Evolutionary conservation across 2,888 invertebrate genomes (phyloP), one percentile per base, ranked within the genome.

Genomic region (Aricia artaxerxes): DNA sequence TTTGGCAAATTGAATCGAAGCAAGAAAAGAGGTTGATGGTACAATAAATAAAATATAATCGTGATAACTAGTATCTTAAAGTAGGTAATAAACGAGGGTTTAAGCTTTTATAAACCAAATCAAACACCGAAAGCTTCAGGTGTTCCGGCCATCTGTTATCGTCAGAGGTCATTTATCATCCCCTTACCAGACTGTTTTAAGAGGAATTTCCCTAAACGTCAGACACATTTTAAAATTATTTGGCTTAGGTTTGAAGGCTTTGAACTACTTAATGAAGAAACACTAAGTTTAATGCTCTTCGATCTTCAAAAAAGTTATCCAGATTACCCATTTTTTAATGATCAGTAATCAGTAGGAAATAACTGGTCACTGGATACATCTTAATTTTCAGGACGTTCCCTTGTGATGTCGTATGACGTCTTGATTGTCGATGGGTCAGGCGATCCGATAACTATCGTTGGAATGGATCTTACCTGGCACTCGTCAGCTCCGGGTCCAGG

Each of bases 401-500:
- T 49, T 49, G 49, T 49, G 49, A 0, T 11, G 9, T 2, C 9
- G 49, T 11, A 49, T 49, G 49, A 49, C 9, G 57, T 16, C 57
- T 13, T 57, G 53, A 53, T 4, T 16, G 13, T 57, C 57, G 4
- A 57, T 57, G 57, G 53, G 1, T 57, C 57, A 57, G 31, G 31
- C 9, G 0, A 38, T 69, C 53, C 53, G 53, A 4, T 13, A 53
- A 3, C 53, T 57, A 49, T 64, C 4, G 7, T 24, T 35, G 11
- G 31, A 9, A 35, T 11, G 31, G 31, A 35, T 78, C 78, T 82
- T 78, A 93, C 93, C 89, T 94, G 93, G 81, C 91, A 91, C 80
- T 93, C 92, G 83, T 94, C 93, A 78, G 90, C 87, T 79, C 88
- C 89, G n/a, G 84, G 80, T 0, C 89, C 87, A 0, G 92, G 89